Conservation (phyloP, 2,888 invertebrate species). For the Tipula vernalis region DNA sequence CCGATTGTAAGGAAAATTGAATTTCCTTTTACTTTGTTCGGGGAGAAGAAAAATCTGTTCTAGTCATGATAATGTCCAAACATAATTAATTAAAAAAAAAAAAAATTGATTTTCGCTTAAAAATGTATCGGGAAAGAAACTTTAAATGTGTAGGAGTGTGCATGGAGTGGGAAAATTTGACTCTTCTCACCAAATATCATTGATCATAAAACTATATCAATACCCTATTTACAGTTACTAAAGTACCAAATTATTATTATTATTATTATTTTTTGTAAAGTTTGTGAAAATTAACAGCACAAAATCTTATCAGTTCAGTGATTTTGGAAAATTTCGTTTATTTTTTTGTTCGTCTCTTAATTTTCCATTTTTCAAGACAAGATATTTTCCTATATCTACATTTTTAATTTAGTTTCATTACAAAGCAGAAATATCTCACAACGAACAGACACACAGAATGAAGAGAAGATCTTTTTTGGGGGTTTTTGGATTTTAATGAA, state of each 20-base stretch:
- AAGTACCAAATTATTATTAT: background rate
- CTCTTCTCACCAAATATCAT: background rate
- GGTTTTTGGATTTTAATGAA: background rate
- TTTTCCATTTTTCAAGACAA: background rate
- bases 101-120: slow-evolving; percentile 9
- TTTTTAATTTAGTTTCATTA: slow-evolving; percentile 4
- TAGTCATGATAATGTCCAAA: slow-evolving; percentile 12
- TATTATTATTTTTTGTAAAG: background rate
- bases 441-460: background rate
- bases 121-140: background rate
- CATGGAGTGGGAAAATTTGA: background rate
- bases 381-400: background rate
- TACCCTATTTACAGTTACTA: background rate
- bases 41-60: slow-evolving; percentile 7
- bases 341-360: background rate
- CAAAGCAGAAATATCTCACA: background rate
- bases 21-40: background rate
- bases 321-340: background rate
- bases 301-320: background rate
- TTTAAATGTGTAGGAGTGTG: background rate
- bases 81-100: slow-evolving; percentile 10
- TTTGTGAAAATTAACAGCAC: slow-evolving; percentile 4
- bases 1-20: background rate
- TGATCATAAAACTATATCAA: background rate
- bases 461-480: background rate